Base-by-base conservation (phyloP, 1,140 invertebrate species). In the Cotesia glomerata region DNA sequence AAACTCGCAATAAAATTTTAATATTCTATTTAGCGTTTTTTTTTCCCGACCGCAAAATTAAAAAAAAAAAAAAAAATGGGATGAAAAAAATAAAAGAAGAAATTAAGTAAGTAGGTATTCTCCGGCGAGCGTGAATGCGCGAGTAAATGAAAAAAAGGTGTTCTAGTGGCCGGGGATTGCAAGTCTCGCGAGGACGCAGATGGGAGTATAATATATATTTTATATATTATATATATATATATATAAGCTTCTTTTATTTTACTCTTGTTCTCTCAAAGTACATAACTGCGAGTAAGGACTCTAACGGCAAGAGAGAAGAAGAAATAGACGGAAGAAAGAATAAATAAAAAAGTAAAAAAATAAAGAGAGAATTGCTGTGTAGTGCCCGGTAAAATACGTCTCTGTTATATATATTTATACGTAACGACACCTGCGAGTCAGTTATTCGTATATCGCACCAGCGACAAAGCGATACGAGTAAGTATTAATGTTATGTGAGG, bases 361-460 rank as follows among this genome's bases (percentile, higher is more conserved):
- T 59, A 62, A 13, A 62, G 59, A 62, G 35, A 14, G 62, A 36
- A 35, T 59, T 45, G 9, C 11, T 26, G 51, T 7, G 13, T 26
- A 26, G 52, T 51, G 39, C 62, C 52, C 52, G 51, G 36, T 56
- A 66, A 58, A 52, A 32, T 18, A 52, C 63, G 39, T 18, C 11
- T 34, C 35, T 71, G 7, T 9, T 45, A 45, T 45, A 45, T 45
- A 45, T 45, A 45, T 45, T 45, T 45, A 45, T 45, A 71, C 39
- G 69, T 32, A 71, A 64, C 51, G 39, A 58, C 67, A 69, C 67
- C 67, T 69, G 67, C 67, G 34, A 69, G 67, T 69, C 54, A 63
- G 63, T 52, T 26, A 54, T 54, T 35, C 62, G 56, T 14, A 14
- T 58, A 36, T 8, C 34, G 34, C 63, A 65, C 70, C 69, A 72